phyloP scores from a whole-genome alignment of 1,140 invertebrate genomes.

The Drosophila nikananu region DNA sequence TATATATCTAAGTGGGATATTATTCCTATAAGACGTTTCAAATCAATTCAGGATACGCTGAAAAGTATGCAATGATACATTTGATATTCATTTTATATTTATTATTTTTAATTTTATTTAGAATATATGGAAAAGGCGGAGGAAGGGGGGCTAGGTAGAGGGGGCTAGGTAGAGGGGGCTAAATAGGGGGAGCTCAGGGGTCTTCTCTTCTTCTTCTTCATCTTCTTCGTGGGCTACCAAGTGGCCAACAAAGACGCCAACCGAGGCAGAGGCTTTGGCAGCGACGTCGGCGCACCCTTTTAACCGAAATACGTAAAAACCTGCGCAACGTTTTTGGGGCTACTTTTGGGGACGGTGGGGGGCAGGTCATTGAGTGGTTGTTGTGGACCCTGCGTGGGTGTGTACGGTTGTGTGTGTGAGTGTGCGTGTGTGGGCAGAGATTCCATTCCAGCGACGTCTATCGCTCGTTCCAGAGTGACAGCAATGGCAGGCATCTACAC shows the following conservation, averaged over 20 bases:
- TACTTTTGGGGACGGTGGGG: slow-evolving; percentile 19
- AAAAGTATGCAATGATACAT: background rate
- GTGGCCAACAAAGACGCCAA: slow-evolving; percentile 48
- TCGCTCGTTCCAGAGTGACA: slow-evolving; percentile 51
- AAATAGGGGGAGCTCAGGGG: background rate
- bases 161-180: no score
- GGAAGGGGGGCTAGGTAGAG: background rate
- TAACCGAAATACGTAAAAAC: slow-evolving; percentile 56
- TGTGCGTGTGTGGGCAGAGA: slow-evolving; percentile 51
- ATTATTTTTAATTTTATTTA: no score
- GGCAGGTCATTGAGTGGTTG: slow-evolving; percentile 78
- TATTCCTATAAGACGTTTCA: background rate
- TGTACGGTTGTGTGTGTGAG: slow-evolving; percentile 25
- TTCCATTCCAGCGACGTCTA: slow-evolving; percentile 54
- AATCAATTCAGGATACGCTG: background rate
- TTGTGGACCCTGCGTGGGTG: slow-evolving; percentile 47
- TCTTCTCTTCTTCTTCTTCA: background rate
- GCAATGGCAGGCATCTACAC: slow-evolving; percentile 43
- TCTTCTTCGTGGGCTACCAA: slow-evolving; percentile 35
- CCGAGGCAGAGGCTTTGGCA: slow-evolving; percentile 33
- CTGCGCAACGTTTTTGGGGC: slow-evolving; percentile 46
- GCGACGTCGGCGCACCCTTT: slow-evolving; percentile 69
- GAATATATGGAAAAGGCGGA: background rate
- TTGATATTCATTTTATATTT: background rate
- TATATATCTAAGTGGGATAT: background rate